Evolutionary conservation across 2,797 vertebrate genomes (phyloP).

Genomic region (Dromococcyx pavoninus): DNA sequence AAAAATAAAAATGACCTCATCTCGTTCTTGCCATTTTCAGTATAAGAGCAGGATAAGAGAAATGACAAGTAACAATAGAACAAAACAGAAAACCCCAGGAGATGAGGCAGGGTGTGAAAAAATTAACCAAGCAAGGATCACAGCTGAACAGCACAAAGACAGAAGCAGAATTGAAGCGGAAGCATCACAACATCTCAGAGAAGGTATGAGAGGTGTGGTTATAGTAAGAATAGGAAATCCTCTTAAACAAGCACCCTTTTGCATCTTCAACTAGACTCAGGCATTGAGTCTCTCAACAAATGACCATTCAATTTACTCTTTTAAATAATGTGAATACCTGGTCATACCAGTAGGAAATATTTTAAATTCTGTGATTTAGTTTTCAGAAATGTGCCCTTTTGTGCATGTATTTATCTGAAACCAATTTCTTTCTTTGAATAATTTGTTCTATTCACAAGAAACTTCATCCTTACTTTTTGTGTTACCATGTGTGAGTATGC

Average conservation of each 20-base stretch:
- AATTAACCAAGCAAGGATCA: background rate
- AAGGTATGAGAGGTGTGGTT: background rate
- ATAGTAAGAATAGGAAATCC: background rate
- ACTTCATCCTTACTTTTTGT: background rate
- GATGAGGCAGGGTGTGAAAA: background rate
- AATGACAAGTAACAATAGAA: background rate
- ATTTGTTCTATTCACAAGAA: background rate
- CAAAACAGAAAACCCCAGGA: background rate
- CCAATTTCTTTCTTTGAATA: background rate
- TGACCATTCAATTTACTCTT: rapidly evolving
- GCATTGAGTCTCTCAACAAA: background rate
- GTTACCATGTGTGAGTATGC: background rate
- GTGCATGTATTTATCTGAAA: background rate
- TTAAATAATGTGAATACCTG: background rate
- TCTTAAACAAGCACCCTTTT: background rate
- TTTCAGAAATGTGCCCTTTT: background rate
- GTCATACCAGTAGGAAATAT: background rate
- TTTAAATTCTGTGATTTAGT: background rate
- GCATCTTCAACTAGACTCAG: background rate
- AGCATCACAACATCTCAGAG: background rate
- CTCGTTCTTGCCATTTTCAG: background rate
- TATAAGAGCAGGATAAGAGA: background rate
- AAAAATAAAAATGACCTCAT: background rate
- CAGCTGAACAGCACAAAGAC: background rate
- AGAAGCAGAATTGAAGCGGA: background rate